Base-by-base conservation (phyloP, 2,797 vertebrate genomes). In the Sorex maritimensis region DNA sequence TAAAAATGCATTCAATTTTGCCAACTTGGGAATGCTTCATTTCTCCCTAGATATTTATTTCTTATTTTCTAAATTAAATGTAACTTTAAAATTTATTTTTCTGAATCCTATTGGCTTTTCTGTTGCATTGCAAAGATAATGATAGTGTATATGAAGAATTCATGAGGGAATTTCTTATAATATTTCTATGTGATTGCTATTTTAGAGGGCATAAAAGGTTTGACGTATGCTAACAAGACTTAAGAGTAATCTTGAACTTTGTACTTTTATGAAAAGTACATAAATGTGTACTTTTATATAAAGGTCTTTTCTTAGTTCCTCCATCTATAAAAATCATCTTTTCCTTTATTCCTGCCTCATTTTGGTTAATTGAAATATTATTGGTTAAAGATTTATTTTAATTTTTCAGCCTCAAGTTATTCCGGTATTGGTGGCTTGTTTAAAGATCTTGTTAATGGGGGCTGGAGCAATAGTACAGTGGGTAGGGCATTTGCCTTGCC, bases 301-400 rank as follows among this genome's bases (percentile, higher is more conserved):
- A 90, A 78, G 26, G 15, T 82, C 1, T 73, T 73, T 92, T 81
- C 28, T 61, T 81, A 68, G 38, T 46, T 28, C 26, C 78, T 83
- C 26, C 77, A 5, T 58, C 52, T 96, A 84, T 81, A 88, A 58
- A 49, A 49, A 49, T 12, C 2, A 12, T 49, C 34, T 91, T 93
- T 94, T 3, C 4, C 55, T 81, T 85, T 82, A 17, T 78, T 26
- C 21, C 5, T 7, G 58, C 26, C 7, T 69, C 52, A 46, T 92
- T 69, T 13, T 90, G 15, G 58, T 65, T 90, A 77, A 81, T 26
- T 81, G 55, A 88, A 88, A 88, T 78, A 84, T 85, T 90, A 49
- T 69, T 92, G 24, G 26, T 92, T 93, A 61, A 92, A 61, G 34
- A 78, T 84, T 87, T 78, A 19, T 67, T 52, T 1, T 74, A 80